These are phyloP conservation scores for Austrolebias charrua DNA, from an alignment of 2,797 vertebrate genomes.

Conservation along the genomic window DNA sequence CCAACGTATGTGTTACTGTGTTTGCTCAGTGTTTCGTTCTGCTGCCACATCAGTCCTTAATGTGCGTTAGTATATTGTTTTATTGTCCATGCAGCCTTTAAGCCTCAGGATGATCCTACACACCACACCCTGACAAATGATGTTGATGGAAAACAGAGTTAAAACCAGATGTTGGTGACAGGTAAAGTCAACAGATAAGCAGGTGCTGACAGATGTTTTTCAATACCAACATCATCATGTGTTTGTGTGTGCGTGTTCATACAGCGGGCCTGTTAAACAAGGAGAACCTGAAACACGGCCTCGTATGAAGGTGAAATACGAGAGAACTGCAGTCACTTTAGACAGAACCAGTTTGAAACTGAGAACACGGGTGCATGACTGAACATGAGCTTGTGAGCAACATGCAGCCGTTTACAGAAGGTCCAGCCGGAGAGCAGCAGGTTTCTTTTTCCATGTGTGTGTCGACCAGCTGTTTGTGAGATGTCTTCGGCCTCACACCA, in stretches of 20 bases:
- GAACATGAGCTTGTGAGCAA: not conserved
- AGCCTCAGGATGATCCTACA: too few species aligned
- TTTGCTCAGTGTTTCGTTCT: too few species aligned
- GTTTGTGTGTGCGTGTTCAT: constrained; percentile 16
- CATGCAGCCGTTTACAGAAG: not conserved
- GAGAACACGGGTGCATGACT: constrained; percentile 3
- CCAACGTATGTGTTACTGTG: too few species aligned
- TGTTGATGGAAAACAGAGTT: not conserved
- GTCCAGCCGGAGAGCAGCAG: not conserved
- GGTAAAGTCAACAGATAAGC: not conserved
- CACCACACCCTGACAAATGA: not conserved
- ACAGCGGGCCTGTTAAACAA: constrained; percentile 36
- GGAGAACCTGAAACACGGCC: constrained; percentile 63
- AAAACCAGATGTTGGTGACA: not conserved
- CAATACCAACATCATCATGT: not conserved
- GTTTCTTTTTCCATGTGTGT: not conserved
- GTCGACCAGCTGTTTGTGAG: too few species aligned
- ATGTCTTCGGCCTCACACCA: too few species aligned
- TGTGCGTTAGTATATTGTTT: too few species aligned
- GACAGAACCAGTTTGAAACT: not conserved
- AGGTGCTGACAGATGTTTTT: not conserved
- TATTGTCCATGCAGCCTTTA: too few species aligned
- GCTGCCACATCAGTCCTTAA: too few species aligned
- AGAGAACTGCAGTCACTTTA: not conserved
- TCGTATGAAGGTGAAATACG: constrained; percentile 2